A percentile compares a stretch with the other conserved stretches of the same genome.
phyloP scores from a whole-genome alignment of 2,113 vertebrate species.

The Sinocyclocheilus rhinocerous region DNA sequence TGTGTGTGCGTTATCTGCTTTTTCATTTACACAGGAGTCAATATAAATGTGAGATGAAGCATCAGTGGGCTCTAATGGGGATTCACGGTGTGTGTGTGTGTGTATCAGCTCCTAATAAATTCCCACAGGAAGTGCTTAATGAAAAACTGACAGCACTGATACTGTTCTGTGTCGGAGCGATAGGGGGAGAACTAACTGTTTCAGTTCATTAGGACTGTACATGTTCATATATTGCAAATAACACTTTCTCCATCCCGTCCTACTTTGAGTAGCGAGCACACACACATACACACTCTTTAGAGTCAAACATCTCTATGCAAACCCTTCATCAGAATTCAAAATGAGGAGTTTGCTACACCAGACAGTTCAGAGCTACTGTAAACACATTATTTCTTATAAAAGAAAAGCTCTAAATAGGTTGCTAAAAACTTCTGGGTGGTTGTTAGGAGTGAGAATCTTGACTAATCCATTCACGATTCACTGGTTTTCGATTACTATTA shows the following conservation, averaged over 20 bases:
- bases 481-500: background rate
- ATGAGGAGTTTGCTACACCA: background rate
- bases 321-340: background rate
- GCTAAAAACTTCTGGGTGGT: background rate
- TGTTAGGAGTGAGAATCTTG: background rate
- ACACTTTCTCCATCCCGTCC: background rate
- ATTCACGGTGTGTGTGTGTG: background rate
- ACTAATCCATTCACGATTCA: background rate
- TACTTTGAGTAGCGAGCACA: background rate
- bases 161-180: background rate
- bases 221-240: conserved; percentile 15
- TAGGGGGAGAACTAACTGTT: conserved; percentile 2
- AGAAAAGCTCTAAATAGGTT: background rate
- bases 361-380: background rate
- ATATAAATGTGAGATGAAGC: background rate
- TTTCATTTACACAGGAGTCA: conserved; percentile 13
- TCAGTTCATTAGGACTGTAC: conserved; percentile 19
- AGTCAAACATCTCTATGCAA: conserved; percentile 6
- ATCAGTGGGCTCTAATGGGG: conserved; percentile 11
- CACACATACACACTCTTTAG: background rate
- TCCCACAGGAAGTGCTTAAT: conserved; percentile 29
- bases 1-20: background rate
- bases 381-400: background rate
- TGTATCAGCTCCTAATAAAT: conserved; percentile 4
- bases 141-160: conserved; percentile 29